Evolutionary conservation across 2,888 invertebrate genomes (phyloP).

Genomic region (Chironomus riparius): DNA sequence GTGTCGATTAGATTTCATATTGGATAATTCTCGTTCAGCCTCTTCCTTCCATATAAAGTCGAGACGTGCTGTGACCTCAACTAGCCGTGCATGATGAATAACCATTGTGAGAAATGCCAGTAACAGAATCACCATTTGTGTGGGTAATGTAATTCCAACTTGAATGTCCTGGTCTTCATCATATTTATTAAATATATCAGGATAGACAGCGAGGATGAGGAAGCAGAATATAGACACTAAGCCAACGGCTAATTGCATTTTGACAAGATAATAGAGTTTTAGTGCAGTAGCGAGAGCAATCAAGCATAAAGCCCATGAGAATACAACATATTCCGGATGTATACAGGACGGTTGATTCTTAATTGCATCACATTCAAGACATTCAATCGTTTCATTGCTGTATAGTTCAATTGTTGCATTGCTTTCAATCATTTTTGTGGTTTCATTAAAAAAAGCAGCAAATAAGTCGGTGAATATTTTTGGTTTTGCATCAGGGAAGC

Average conservation of each 20-base stretch:
- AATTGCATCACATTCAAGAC: not conserved
- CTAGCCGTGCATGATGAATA: conserved; percentile 53
- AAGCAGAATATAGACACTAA: conserved; percentile 67
- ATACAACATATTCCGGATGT: conserved; percentile 83
- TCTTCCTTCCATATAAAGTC: conserved; percentile 98
- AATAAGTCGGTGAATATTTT: not conserved
- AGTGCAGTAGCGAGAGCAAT: conserved; percentile 86
- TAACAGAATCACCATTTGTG: conserved; percentile 73
- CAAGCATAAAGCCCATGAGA: conserved; percentile 87
- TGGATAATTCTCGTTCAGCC: conserved; percentile 83
- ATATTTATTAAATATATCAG: conserved; percentile 44
- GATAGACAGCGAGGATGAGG: conserved; percentile 54
- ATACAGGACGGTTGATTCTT: conserved; percentile 42
- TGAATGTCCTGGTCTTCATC: conserved; percentile 39
- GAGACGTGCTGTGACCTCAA: conserved; percentile 83
- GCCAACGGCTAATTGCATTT: conserved; percentile 64
- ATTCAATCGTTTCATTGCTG: not conserved
- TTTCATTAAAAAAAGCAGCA: not conserved
- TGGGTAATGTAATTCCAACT: conserved; percentile 54
- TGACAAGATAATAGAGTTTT: conserved; percentile 79
- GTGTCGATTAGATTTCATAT: conserved; percentile 86
- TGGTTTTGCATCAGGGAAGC: conserved; percentile 29
- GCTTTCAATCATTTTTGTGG: not conserved
- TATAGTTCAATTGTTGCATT: not conserved
- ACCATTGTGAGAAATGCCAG: conserved; percentile 60